Percentiles rank a stretch among this genome's conserved stretches.
phyloP scores from a whole-genome alignment of 2,888 invertebrate genomes.

The Ecdyonurus torrentis region DNA sequence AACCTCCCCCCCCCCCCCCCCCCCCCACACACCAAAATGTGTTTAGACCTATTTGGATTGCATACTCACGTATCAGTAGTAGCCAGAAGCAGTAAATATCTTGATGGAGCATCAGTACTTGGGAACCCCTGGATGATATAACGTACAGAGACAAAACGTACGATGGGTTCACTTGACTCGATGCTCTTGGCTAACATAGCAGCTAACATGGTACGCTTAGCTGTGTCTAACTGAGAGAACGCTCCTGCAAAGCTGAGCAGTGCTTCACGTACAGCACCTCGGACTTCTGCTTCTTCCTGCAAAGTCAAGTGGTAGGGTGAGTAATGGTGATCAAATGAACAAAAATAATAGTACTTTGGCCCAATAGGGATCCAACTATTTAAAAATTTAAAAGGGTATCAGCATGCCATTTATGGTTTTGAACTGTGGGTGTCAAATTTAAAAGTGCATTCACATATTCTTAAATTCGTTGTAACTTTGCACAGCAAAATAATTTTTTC shows the following conservation, averaged over 20 bases:
- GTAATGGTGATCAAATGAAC: too few relatives aligned
- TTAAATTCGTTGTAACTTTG: too few relatives aligned
- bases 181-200: slow-evolving; percentile 57
- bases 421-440: too few relatives aligned
- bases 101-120: slow-evolving; percentile 59
- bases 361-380: too few relatives aligned
- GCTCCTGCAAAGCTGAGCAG: slow-evolving; percentile 28
- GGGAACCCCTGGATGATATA: slow-evolving; percentile 72
- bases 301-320: too few relatives aligned
- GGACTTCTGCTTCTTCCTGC: slow-evolving; percentile 30
- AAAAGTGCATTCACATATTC: too few relatives aligned
- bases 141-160: slow-evolving; percentile 66
- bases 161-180: slow-evolving; percentile 57
- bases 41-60: not conserved
- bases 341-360: too few relatives aligned
- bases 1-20: not conserved
- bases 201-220: slow-evolving; percentile 28
- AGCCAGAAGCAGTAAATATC: slow-evolving; percentile 64
- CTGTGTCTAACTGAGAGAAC: not conserved
- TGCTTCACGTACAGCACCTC: slow-evolving; percentile 48
- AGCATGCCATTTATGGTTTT: too few relatives aligned
- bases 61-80: slow-evolving; percentile 61
- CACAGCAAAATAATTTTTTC: too few relatives aligned
- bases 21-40: not conserved
- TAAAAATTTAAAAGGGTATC: too few relatives aligned